Conservation (phyloP, 2,113 vertebrate genomes). For the Dolichallabes microphthalmus region DNA sequence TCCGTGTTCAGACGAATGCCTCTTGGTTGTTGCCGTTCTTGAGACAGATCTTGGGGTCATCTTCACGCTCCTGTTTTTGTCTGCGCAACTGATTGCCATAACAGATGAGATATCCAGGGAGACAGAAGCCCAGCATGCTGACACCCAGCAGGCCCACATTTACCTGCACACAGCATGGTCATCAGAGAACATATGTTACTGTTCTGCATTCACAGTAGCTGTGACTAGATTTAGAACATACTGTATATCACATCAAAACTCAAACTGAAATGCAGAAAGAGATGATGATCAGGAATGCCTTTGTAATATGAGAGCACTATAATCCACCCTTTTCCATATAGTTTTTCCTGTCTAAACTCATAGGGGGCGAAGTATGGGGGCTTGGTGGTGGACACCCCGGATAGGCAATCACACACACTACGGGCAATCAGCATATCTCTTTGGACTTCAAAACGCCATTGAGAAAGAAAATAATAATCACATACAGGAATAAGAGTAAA, state of each 20-base stretch:
- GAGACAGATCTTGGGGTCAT: conserved; percentile 87
- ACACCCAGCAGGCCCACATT: conserved; percentile 87
- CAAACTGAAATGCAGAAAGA: not conserved
- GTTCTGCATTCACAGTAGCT: not conserved
- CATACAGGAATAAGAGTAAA: not conserved
- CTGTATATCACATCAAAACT: not conserved
- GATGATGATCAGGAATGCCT: not conserved
- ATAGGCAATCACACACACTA: too few relatives aligned
- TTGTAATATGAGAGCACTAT: not conserved
- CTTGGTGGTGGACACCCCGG: too few relatives aligned
- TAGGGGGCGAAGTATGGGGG: too few relatives aligned
- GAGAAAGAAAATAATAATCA: not conserved
- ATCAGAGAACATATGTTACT: not conserved
- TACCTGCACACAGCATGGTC: conserved; percentile 72
- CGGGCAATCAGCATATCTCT: too few relatives aligned
- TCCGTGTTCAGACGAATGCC: conserved; percentile 80
- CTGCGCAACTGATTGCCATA: conserved; percentile 81
- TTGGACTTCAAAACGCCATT: not conserved
- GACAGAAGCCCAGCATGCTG: conserved; percentile 93
- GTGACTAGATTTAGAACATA: not conserved
- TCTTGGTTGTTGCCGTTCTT: conserved; percentile 81
- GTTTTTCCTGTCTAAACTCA: too few relatives aligned
- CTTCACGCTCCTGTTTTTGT: conserved; percentile 76
- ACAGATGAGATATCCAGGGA: conserved; percentile 88
- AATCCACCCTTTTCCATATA: not conserved